Evolutionary conservation across 23 tunicate genomes (phyloP), one percentile per base, ranked within the genome.

Genomic region (Styela clava): DNA sequence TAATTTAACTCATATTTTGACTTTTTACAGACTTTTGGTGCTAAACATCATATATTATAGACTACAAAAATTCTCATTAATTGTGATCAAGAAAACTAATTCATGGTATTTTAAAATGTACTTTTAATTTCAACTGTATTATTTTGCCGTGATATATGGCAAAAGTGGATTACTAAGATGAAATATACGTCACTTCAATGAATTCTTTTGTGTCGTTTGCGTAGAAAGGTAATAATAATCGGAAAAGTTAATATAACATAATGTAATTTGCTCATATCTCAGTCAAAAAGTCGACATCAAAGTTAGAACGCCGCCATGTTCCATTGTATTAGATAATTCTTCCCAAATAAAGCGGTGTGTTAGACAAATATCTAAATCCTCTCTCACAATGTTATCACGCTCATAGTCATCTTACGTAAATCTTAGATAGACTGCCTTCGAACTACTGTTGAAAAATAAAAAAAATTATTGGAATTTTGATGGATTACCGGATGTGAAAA

Each of bases 311-410:
- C 56, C 56, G 56, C 7, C 9, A 44, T 44, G 56, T 5, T 7
- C 56, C 35, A 71, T 71, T 71, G 35, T 71, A 16, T 5, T 34
- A 32, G 20, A 35, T 21, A 71, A 71, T 29, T 28, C 34, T 71
- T 3, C 35, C 18, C 37, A 71, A 71, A 71, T 30, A 71, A 71
- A 34, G 34, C 77, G 77, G 35, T 71, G 77, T 34, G 35, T 29
- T 71, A 32, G 77, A 28, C 77, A 71, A 71, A 71, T 71, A 71
- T 28, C 77, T 71, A 44, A 44, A 44, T 44, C 56, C 56, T 5
- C 56, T 5, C 56, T 44, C 12, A 44, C 56, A 44, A 44, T 44
- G 56, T 44, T 44, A 44, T 44, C 56, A 5, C 56, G 56, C 56
- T 12, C 56, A 44, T 44, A 44, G 7, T 5, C 56, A 44, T 44